A percentile compares a stretch with the other conserved stretches of the same genome.
Evolutionary conservation across 2,888 invertebrate species (phyloP).

Genomic region (Stegana nigrithorax): DNA sequence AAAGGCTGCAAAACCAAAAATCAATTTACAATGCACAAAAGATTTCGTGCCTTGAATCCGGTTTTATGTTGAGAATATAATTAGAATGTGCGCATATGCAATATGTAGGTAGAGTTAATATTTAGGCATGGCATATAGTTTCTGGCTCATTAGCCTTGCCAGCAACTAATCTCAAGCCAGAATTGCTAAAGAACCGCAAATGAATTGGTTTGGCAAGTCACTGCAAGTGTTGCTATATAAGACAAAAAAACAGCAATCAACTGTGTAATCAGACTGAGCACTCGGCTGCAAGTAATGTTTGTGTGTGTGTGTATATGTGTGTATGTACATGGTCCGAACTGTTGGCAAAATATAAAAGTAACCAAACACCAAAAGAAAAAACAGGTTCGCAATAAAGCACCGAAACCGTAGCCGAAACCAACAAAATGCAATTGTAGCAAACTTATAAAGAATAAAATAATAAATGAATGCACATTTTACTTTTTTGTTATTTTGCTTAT

Average conservation of each 20-base stretch:
- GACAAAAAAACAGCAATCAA: too few species aligned
- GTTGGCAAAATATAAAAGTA: not conserved
- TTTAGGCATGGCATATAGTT: too few species aligned
- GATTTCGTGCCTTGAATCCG: too few species aligned
- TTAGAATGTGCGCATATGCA: too few species aligned
- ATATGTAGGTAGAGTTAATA: too few species aligned
- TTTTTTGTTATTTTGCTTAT: too few species aligned
- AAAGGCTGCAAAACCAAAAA: too few species aligned
- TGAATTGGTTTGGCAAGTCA: not conserved
- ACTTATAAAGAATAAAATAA: not conserved
- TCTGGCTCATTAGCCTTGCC: not conserved
- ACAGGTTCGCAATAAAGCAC: constrained; percentile 4
- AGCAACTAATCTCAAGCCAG: not conserved
- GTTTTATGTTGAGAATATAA: too few species aligned
- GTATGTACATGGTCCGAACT: not conserved
- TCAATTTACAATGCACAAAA: too few species aligned
- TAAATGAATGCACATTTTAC: not conserved
- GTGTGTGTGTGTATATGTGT: not conserved
- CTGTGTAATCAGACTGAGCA: too few species aligned
- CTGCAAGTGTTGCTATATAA: too few species aligned
- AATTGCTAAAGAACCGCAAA: not conserved
- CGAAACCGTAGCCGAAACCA: constrained; percentile 8
- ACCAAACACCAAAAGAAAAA: not conserved
- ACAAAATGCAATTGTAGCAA: not conserved
- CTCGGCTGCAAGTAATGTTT: not conserved